These are phyloP conservation scores for Naja naja DNA, from an alignment of 2,113 vertebrate genomes.

Conservation along the genomic window DNA sequence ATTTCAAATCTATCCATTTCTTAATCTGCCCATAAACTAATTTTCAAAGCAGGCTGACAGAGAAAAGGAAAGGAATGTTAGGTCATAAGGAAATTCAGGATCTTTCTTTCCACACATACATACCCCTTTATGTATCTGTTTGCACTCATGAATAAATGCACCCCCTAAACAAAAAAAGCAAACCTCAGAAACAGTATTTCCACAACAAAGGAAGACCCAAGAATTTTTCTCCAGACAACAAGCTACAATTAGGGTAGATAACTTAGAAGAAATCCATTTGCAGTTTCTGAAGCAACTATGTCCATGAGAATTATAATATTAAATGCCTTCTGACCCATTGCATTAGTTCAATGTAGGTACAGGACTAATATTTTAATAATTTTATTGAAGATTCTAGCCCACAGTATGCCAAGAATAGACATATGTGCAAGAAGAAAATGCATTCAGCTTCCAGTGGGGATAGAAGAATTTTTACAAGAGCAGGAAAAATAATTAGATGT, in stretches of 20 bases:
- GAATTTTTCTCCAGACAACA: conserved; percentile 40
- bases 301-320: conserved; percentile 3
- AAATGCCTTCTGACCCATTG: too few relatives aligned
- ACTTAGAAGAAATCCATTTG: conserved; percentile 47
- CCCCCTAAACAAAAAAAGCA: background rate
- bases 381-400: too few relatives aligned
- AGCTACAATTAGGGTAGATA: conserved; percentile 16
- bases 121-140: too few relatives aligned
- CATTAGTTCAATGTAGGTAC: background rate
- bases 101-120: too few relatives aligned
- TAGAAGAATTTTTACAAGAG: too few relatives aligned
- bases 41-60: conserved; percentile 47
- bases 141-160: background rate
- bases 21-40: conserved; percentile 55
- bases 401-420: too few relatives aligned
- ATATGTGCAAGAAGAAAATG: too few relatives aligned
- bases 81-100: conserved; percentile 37
- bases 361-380: conserved; percentile 24
- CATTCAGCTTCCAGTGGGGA: too few relatives aligned
- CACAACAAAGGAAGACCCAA: background rate
- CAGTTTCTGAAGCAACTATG: conserved; percentile 39
- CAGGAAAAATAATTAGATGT: too few relatives aligned
- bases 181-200: conserved; percentile 29
- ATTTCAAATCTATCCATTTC: conserved; percentile 55
- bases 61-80: conserved; percentile 4